These are phyloP conservation scores for Hyposoter didymator DNA, from an alignment of 2,888 invertebrate species.

Conservation along the genomic window DNA sequence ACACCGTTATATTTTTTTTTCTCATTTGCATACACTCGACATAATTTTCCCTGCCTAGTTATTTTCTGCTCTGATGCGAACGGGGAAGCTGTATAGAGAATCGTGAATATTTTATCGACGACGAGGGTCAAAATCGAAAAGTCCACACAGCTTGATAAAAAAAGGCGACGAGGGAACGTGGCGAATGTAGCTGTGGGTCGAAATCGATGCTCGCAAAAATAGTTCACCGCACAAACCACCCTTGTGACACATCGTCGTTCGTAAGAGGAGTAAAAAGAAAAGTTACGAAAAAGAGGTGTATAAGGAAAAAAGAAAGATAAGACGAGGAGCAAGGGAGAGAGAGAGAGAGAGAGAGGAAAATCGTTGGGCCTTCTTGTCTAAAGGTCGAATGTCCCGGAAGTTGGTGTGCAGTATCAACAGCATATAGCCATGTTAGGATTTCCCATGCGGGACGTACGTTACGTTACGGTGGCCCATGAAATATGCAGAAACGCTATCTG, in stretches of 20 bases:
- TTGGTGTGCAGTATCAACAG: conserved; percentile 62
- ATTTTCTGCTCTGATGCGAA: background rate
- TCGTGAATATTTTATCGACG: conserved; percentile 54
- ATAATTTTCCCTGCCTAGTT: background rate
- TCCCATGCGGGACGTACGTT: conserved; percentile 82
- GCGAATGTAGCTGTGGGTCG: conserved; percentile 54
- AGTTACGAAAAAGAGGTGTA: conserved; percentile 58
- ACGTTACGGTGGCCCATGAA: conserved; percentile 79
- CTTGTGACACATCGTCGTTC: conserved; percentile 64
- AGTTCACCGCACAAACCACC: conserved; percentile 68
- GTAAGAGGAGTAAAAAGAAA: conserved; percentile 25
- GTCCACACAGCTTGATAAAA: conserved; percentile 2
- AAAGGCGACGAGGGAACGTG: conserved; percentile 7
- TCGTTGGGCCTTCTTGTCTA: conserved; percentile 38
- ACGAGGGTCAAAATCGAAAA: conserved; percentile 40
- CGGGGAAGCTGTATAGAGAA: conserved; percentile 19
- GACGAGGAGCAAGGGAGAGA: conserved; percentile 55
- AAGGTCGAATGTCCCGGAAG: conserved; percentile 70
- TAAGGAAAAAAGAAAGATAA: conserved; percentile 46
- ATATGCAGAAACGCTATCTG: conserved; percentile 80
- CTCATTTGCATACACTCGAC: background rate
- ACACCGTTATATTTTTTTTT: no score
- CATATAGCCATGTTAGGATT: conserved; percentile 78
- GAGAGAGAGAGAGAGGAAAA: conserved; percentile 52
- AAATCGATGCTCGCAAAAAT: conserved; percentile 69